Percentiles rank a stretch among this genome's conserved stretches.
phyloP scores from a whole-genome alignment of 2,797 vertebrate species.

The Hipposideros larvatus region DNA sequence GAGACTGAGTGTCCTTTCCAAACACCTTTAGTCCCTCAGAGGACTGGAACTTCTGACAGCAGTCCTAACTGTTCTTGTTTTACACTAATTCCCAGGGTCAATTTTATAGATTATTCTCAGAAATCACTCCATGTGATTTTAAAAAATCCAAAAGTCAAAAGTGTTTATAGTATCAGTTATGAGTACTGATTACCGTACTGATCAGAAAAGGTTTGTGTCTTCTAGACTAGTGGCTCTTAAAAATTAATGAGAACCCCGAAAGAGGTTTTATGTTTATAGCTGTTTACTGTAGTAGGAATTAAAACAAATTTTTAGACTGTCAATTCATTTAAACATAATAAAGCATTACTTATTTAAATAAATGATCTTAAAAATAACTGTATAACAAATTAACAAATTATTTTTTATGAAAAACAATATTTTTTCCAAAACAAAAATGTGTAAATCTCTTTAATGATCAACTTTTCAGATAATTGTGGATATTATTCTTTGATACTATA shows the following conservation, averaged over 20 bases:
- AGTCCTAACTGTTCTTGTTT: not conserved
- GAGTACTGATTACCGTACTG: not conserved
- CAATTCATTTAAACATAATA: not conserved
- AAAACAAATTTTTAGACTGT: not conserved
- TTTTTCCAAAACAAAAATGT: constrained; percentile 17
- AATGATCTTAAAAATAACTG: not conserved
- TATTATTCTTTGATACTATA: constrained; percentile 42
- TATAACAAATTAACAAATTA: not conserved
- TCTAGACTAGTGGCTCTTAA: not conserved
- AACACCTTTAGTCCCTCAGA: not conserved
- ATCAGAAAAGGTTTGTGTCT: not conserved
- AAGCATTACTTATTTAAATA: not conserved
- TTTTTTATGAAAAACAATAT: not conserved
- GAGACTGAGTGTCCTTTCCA: not conserved
- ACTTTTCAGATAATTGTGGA: not conserved
- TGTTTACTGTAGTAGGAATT: constrained; percentile 27
- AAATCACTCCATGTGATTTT: constrained; percentile 16
- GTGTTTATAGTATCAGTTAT: not conserved
- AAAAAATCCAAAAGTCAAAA: not conserved
- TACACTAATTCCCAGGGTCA: not conserved
- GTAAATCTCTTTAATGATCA: not conserved
- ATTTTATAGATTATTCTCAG: constrained; percentile 27
- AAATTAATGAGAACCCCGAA: not conserved
- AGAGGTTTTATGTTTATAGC: not conserved
- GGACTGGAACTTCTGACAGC: not conserved